A percentile compares a stretch with the other conserved stretches of the same genome.
phyloP scores from a whole-genome alignment of 2,797 vertebrate genomes.

The Melopsittacus undulatus region DNA sequence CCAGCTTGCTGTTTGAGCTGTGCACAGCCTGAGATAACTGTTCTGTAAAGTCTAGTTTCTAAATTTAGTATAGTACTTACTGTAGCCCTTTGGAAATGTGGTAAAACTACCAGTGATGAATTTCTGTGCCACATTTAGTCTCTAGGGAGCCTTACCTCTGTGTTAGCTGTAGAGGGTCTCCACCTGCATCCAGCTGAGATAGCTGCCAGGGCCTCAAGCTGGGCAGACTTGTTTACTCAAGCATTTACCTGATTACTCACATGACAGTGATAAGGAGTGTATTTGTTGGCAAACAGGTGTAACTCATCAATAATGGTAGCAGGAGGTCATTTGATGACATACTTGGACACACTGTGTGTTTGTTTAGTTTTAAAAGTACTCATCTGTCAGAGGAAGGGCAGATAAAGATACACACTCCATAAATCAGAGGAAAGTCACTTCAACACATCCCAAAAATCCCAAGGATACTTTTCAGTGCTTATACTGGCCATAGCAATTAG shows the following conservation, averaged over 20 bases:
- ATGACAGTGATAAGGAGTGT: conserved; percentile 36
- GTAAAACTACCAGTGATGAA: not conserved
- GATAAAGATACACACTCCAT: not conserved
- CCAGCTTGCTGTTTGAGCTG: not conserved
- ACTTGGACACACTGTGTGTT: conserved; percentile 21
- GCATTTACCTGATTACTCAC: conserved; percentile 40
- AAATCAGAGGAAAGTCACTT: not conserved
- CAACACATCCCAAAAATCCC: not conserved
- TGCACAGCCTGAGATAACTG: not conserved
- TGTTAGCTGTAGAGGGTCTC: not conserved
- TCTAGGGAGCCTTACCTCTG: not conserved
- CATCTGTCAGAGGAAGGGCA: conserved; percentile 19
- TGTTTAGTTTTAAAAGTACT: conserved; percentile 45
- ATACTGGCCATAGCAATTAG: not conserved
- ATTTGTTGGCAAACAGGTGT: conserved; percentile 58
- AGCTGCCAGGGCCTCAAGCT: not conserved
- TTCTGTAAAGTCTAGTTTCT: not conserved
- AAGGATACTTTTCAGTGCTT: not conserved
- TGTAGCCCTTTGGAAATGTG: not conserved
- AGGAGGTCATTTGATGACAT: conserved; percentile 53
- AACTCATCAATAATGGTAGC: conserved; percentile 60
- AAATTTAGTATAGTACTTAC: not conserved
- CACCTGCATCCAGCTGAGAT: not conserved
- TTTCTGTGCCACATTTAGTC: not conserved
- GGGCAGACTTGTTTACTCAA: conserved; percentile 40